Base-by-base conservation (phyloP, 2,113 vertebrate genomes). In the Emydocephalus ijimae region DNA sequence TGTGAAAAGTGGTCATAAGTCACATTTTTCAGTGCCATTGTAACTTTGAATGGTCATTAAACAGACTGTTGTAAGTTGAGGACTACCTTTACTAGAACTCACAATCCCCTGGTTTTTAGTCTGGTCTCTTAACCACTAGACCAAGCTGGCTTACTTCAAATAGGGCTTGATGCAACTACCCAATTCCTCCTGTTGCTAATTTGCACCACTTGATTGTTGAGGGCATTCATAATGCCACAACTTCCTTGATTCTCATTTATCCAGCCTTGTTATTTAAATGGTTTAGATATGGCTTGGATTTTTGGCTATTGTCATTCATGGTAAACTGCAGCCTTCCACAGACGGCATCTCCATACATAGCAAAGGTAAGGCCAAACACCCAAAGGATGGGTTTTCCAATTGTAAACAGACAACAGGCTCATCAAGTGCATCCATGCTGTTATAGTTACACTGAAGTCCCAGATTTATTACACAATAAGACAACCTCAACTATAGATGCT, bases 401-500 rank as follows among this genome's bases (percentile, higher is more conserved):
- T 52, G 39, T 74, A 59, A 90, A 87, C 21, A 81, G 48, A 29
- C 61, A 69, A 92, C 54, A 34, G 69, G 57, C 56, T 29, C 81
- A 89, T 43, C 88, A 64, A 90, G 55, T 48, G 50, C 50, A 3
- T 89, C n/a, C 64, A 92, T 55, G 69, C 56, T 89, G 85, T 21
- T 69, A 39, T 45, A 86, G 90, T 56, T 93, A 9, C 55, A 56
- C 91, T 92, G 74, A 92, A 93, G 74, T 69, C 88, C 74, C 48
- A 56, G 43, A 86, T 87, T 87, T 61, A 2, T 69, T 61, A 94
- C 89, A 0, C 88, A 90, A 56, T 61, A 0, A 0, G 90, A 95
- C 86, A 92, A 96, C 74, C 86, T 88, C 91, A 39, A 85, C n/a
- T 88, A 88, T 93, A 94, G 94, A 94, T 93, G 96, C 2, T 89